Evolutionary conservation across 37 sponge, comb jelly and placozoan genomes (phyloP), one percentile per base, ranked within the genome.

Genomic region (Oopsacas minuta): DNA sequence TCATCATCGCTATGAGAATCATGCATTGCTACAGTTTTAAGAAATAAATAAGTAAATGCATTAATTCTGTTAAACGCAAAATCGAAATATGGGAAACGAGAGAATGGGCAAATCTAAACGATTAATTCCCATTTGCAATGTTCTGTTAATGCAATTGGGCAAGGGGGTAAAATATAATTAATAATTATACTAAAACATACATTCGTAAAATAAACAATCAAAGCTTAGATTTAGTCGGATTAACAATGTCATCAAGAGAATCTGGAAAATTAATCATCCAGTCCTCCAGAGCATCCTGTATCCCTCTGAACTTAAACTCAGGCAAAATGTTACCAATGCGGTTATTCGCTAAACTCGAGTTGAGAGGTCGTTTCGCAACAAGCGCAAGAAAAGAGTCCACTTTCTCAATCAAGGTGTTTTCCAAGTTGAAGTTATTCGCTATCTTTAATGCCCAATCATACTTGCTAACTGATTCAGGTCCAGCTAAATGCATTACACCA

Each of bases 401-500:
- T 61, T 34, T 61, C 75, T 61, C 75, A n/a, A 61, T 61, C 22
- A 61, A 61, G 28, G 32, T 61, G 5, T 12, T 61, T 5, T 61
- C 75, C 28, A 61, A 12, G 30, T 61, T n/a, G 75, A 61, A 61
- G 7, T 25, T 61, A 7, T 61, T 34, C 30, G 75, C 75, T 25
- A 61, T n/a, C 28, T 61, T 61, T 20, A 61, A 12, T n/a, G 75
- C 75, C 75, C 75, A 61, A 7, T 61, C 75, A 34, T 61, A 61
- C 75, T 61, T 61, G 75, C 75, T 61, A 12, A 61, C 75, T 32
- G 75, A 12, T n/a, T 61, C 17, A 61, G 75, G 75, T 25, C 75
- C 75, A 61, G 75, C 20, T 34, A 61, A 61, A 61, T 61, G 75
- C 75, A 61, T 25, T 10, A 61, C 30, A 25, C 75, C 75, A 25